Percentiles rank a stretch among this genome's conserved stretches.
phyloP scores from a whole-genome alignment of 2,113 vertebrate species.

The Oxyruncus cristatus region DNA sequence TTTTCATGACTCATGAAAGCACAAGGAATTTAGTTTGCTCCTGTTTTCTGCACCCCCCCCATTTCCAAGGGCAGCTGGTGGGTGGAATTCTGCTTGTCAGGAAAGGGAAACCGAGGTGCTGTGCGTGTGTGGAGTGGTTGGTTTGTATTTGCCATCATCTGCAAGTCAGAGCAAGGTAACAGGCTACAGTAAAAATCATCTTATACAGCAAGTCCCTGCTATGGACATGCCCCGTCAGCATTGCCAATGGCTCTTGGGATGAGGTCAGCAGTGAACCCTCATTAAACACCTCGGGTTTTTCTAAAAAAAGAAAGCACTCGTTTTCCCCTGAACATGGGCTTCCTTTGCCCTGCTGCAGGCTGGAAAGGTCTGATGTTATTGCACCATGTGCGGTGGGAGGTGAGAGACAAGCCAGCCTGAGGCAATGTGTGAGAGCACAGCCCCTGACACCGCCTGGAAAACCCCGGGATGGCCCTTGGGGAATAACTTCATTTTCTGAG shows the following conservation, averaged over 20 bases:
- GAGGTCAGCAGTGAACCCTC: no score
- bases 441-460: not conserved
- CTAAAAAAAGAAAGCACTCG: not conserved
- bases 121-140: accelerated
- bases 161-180: not conserved
- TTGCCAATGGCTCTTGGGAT: accelerated
- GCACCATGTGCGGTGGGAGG: not conserved
- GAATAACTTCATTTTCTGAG: not conserved
- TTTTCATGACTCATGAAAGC: conserved; percentile 20
- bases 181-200: not conserved
- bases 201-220: not conserved
- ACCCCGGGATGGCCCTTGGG: not conserved
- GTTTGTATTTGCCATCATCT: not conserved
- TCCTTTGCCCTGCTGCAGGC: not conserved
- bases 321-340: not conserved
- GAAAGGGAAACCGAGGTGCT: not conserved
- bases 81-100: not conserved
- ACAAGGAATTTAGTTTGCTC: not conserved
- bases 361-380: not conserved
- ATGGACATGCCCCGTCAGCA: accelerated
- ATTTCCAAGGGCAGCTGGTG: not conserved
- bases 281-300: not conserved
- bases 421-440: not conserved
- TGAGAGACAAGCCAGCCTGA: not conserved
- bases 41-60: accelerated